These are phyloP conservation scores for Hippopotamus amphibius DNA, from an alignment of 2,113 vertebrate genomes.

Conservation along the genomic window DNA sequence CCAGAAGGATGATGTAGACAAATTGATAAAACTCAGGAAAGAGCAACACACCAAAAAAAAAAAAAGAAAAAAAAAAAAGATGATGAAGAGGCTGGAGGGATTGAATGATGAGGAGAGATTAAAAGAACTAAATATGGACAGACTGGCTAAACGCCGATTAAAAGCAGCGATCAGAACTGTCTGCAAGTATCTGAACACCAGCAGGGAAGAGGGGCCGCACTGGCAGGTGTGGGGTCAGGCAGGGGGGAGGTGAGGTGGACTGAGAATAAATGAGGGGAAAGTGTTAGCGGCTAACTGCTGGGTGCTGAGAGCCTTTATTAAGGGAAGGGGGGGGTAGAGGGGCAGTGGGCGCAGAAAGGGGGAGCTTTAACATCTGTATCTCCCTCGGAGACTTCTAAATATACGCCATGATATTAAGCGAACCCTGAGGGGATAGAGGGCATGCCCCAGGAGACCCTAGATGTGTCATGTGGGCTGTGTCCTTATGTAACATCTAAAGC, in stretches of 20 bases:
- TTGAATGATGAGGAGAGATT: conserved; percentile 84
- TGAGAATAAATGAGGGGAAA: conserved; percentile 45
- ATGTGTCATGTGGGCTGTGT: neutral
- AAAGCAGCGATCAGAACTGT: conserved; percentile 77
- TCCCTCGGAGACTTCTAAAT: neutral
- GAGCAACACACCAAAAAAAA: conserved; percentile 80
- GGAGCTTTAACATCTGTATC: neutral
- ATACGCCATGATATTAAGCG: neutral
- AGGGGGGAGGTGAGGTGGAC: neutral
- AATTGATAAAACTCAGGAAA: conserved; percentile 82
- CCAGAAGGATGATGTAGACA: conserved; percentile 80
- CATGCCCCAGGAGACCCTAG: neutral
- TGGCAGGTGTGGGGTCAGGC: conserved; percentile 30
- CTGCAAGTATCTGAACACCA: conserved; percentile 65
- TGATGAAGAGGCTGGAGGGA: conserved; percentile 72
- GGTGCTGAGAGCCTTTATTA: neutral
- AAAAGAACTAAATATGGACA: conserved; percentile 83
- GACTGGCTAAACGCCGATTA: conserved; percentile 80
- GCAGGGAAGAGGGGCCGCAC: conserved; percentile 1
- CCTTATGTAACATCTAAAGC: conserved; percentile 40
- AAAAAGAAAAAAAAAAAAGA: conserved; percentile 66
- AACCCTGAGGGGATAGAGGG: neutral
- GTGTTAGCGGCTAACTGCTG: conserved; percentile 9
- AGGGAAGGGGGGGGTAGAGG: neutral
- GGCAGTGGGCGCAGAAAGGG: neutral